Base-by-base conservation (phyloP, 2,113 vertebrate genomes). In the Pterophyllum scalare region DNA sequence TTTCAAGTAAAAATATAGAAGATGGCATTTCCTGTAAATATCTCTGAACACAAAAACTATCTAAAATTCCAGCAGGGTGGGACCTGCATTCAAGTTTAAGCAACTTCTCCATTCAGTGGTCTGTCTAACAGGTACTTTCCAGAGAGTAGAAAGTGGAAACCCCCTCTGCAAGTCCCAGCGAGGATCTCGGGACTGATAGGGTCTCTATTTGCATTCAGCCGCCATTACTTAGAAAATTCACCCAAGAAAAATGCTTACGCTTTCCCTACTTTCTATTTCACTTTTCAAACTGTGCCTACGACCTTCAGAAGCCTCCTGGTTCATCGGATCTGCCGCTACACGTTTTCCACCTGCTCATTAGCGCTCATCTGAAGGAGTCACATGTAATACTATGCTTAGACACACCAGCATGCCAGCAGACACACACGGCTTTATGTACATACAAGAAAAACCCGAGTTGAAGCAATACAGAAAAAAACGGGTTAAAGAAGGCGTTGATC, bases 61-160 rank as follows among this genome's bases (percentile, higher is more conserved):
- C 33, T 61, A 59, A 74, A 83, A 79, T n/a, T 52, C 35, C 26
- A 20, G 10, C 14, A 17, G 15, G 33, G 61, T 33, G 52, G 43
- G 78, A 70, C 40, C 40, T 4, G 33, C 8, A 5, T 79, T 75
- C 17, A 0, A 67, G 5, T 54, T 31, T 15, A 59, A 70, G 17
- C 7, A 64, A 76, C 85, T 90, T 92, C 88, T 80, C 22, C 20
- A 7, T 85, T 65, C 38, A 1, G 56, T 8, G 7, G 2, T 20
- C 1, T 24, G 19, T 2, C 17, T 15, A 83, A 77, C 5, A 4
- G 61, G 81, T 70, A 86, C 86, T 88, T 93, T 89, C 89, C 85
- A 61, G 19, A 3, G 22, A 75, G 19, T 4, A 35, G 28, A 12
- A 72, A 75, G 65, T 75, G 85, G 72, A 64, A 91, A 87, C 22